phyloP scores from a whole-genome alignment of 2,888 invertebrate genomes.

The Orthonevra nobilis region DNA sequence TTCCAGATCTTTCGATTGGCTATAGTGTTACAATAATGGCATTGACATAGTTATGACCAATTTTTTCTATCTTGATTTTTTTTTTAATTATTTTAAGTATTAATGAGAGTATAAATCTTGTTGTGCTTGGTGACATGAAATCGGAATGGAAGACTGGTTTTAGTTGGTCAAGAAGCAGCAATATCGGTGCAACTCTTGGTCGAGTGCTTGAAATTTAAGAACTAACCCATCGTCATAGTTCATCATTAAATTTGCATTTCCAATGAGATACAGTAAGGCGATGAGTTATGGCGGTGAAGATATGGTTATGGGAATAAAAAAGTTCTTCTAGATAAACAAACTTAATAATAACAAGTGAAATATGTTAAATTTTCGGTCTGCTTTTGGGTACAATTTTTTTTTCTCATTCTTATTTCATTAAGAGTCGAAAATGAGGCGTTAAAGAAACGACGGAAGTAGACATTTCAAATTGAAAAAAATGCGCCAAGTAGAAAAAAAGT shows the following conservation, averaged over 20 bases:
- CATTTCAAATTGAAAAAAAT: conserved; percentile 8
- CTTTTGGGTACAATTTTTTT: no score
- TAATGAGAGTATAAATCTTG: conserved; percentile 24
- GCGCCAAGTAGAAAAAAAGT: conserved; percentile 17
- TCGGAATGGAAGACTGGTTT: conserved; percentile 23
- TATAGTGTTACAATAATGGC: conserved; percentile 43
- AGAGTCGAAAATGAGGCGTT: conserved; percentile 4
- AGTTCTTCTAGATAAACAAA: no score
- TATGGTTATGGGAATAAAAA: neutral
- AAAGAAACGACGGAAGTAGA: neutral
- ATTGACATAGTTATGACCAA: conserved; percentile 42
- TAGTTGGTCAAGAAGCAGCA: conserved; percentile 22
- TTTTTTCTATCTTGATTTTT: neutral
- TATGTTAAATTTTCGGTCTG: neutral
- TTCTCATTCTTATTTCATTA: conserved; percentile 15
- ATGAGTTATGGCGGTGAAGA: neutral
- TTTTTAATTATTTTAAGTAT: conserved; percentile 22
- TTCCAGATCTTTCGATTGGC: conserved; percentile 25
- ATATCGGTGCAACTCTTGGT: no score
- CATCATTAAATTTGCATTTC: conserved; percentile 40
- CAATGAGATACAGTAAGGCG: conserved; percentile 11
- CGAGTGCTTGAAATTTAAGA: no score
- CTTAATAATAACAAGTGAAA: conserved; percentile 8
- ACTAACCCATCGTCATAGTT: no score
- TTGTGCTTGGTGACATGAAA: neutral